phyloP scores from a whole-genome alignment of 2,797 vertebrate genomes.

The Taeniopygia guttata region DNA sequence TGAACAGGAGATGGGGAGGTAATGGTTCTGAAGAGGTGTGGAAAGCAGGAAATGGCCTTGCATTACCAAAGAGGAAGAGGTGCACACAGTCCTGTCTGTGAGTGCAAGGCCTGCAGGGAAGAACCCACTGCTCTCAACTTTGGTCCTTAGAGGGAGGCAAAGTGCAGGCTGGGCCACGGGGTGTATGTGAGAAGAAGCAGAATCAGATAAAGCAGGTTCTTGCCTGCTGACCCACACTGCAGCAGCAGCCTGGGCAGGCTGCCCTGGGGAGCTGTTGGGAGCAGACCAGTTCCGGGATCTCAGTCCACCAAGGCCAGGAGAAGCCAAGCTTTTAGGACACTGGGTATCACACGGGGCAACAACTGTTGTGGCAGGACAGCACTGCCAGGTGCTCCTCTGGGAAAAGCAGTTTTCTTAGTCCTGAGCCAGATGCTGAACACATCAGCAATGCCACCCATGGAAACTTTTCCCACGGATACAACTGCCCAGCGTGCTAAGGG shows the following conservation, averaged over 20 bases:
- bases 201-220: not conserved
- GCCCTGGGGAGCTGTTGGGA: not conserved
- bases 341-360: rapidly evolving
- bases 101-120: not conserved
- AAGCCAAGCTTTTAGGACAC: not conserved
- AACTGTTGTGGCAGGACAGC: not conserved
- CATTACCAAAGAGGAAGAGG: not conserved
- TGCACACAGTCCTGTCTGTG: not conserved
- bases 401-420: not conserved
- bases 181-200: not conserved
- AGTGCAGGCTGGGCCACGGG: not conserved
- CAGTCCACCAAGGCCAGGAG: not conserved
- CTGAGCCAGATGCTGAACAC: not conserved
- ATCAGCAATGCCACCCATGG: not conserved
- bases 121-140: not conserved
- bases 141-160: not conserved
- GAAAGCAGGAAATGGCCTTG: not conserved
- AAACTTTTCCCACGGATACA: not conserved
- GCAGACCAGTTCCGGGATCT: not conserved
- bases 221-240: not conserved
- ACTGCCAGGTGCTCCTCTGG: not conserved
- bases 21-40: not conserved
- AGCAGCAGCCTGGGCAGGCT: not conserved
- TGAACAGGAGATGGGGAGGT: not conserved
- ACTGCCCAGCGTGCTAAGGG: not conserved